Evolutionary conservation across 2,113 vertebrate genomes (phyloP), one percentile per base, ranked within the genome.

Genomic region (Varanus komodoensis): DNA sequence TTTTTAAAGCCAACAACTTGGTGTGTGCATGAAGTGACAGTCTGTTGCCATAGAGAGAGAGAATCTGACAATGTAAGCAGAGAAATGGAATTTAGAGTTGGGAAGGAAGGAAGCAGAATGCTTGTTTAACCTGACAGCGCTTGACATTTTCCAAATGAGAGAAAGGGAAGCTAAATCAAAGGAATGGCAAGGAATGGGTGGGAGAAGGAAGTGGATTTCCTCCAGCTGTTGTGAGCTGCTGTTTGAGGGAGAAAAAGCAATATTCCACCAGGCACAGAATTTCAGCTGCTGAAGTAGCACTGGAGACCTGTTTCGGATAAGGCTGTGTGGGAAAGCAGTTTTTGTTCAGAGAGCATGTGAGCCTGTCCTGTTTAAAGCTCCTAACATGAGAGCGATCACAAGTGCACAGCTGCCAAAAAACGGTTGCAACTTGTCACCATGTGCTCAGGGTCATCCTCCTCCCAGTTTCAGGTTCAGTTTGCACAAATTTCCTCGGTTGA

Each of bases 1-100:
- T 48, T 2, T 2, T 3, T 50, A 7, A 74, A 1, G 50, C 44
- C 38, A 3, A 61, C 0, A 94, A 94, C 93, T 91, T 96, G 93
- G 86, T 12, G 9, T 52, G 44, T 38, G 61, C 61, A 64, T 64
- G 89, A 64, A 64, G 82, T 83, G 0, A 1, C 54, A 64, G 68
- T 86, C 44, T 90, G 88, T 67, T 82, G 6, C 88, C 50, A 9
- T 64, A 17, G 32, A 5, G 89, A 89, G 89, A 89, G 29, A 74
- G 48, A 86, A 83, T 0, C 11, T 50, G 84, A 85, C 90, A 79
- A 69, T 87, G 57, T 11, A 89, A 82, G 69, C 48, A 87, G 57
- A 38, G n/a, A n/a, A 81, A n/a, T 32, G 34, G 25, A 90, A 29
- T 64, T 6, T 86, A 2, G 69, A 78, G 29, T 3, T 0, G 8